A percentile compares a stretch with the other conserved stretches of the same genome.
Conservation (phyloP, 2,888 invertebrate species). For the Boloria euphrosyne region DNA sequence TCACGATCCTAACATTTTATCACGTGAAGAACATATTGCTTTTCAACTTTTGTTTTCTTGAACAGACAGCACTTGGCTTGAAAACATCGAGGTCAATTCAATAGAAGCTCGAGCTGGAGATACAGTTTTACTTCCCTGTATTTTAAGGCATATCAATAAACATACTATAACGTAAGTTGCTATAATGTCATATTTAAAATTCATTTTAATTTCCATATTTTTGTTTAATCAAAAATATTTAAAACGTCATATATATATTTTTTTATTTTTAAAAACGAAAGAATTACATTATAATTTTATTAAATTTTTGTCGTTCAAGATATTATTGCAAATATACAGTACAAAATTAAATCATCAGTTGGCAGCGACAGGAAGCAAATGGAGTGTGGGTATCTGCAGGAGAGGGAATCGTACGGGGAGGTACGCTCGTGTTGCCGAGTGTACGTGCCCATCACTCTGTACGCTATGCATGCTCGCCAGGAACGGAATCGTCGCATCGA, state of each 20-base stretch:
- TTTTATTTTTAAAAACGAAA: too few relatives aligned
- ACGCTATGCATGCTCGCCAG: slow-evolving; percentile 87
- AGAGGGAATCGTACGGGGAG: slow-evolving; percentile 65
- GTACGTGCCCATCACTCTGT: slow-evolving; percentile 85
- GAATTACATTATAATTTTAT: too few relatives aligned
- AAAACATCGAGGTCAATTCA: slow-evolving; percentile 70
- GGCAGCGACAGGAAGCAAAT: slow-evolving; percentile 72
- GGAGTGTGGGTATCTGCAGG: slow-evolving; percentile 65
- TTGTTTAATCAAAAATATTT: too few relatives aligned
- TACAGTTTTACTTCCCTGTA: slow-evolving; percentile 68
- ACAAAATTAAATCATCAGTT: slow-evolving; percentile 53
- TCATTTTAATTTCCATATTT: background rate
- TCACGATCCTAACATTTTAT: slow-evolving; percentile 8
- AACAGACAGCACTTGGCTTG: slow-evolving; percentile 74
- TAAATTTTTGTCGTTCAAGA: too few relatives aligned
- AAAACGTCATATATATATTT: too few relatives aligned
- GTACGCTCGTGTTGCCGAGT: slow-evolving; percentile 76
- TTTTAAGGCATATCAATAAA: slow-evolving; percentile 63
- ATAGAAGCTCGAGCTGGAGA: slow-evolving; percentile 68
- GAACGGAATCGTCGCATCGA: slow-evolving; percentile 84
- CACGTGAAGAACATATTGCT: slow-evolving; percentile 7
- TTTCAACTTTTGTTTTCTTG: slow-evolving; percentile 19
- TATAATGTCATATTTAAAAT: slow-evolving; percentile 1
- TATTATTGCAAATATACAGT: slow-evolving; percentile 9
- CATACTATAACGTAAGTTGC: slow-evolving; percentile 67